Evolutionary conservation across 2,888 invertebrate genomes (phyloP).

Genomic region (Griposia aprilina): DNA sequence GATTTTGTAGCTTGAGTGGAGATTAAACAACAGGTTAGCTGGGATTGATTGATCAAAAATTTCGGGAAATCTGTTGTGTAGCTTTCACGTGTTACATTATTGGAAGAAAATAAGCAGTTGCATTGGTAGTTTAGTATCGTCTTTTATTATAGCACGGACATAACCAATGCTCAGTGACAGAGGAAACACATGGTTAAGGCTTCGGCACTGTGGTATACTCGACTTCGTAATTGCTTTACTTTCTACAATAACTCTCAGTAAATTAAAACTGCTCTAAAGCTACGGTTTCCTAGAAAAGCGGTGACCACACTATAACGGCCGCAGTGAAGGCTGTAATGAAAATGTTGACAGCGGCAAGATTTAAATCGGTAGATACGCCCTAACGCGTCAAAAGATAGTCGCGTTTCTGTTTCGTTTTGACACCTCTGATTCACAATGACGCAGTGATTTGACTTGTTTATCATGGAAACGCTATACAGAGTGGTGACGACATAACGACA

Average conservation of each 20-base stretch:
- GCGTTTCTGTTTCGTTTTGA: too few relatives aligned
- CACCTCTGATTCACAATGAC: too few relatives aligned
- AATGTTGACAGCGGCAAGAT: too few relatives aligned
- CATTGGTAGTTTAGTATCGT: neutral
- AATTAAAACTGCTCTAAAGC: neutral
- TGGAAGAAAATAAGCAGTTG: neutral
- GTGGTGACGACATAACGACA: too few relatives aligned
- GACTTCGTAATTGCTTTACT: neutral
- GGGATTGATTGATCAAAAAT: neutral
- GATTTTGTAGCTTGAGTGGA: constrained; percentile 39
- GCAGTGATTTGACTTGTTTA: too few relatives aligned
- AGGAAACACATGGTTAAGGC: neutral
- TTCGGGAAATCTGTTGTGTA: neutral
- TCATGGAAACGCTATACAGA: too few relatives aligned
- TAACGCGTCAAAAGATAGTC: too few relatives aligned
- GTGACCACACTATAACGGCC: too few relatives aligned
- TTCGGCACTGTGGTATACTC: too few relatives aligned
- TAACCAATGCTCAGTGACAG: neutral
- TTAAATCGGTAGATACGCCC: too few relatives aligned
- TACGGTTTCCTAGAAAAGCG: too few relatives aligned
- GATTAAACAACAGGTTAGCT: constrained; percentile 13
- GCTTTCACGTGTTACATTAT: neutral
- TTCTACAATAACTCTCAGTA: neutral
- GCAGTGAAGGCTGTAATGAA: too few relatives aligned
- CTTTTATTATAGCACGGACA: neutral